Base-by-base conservation (phyloP, 2,888 invertebrate species). In the Anorthoa munda region DNA sequence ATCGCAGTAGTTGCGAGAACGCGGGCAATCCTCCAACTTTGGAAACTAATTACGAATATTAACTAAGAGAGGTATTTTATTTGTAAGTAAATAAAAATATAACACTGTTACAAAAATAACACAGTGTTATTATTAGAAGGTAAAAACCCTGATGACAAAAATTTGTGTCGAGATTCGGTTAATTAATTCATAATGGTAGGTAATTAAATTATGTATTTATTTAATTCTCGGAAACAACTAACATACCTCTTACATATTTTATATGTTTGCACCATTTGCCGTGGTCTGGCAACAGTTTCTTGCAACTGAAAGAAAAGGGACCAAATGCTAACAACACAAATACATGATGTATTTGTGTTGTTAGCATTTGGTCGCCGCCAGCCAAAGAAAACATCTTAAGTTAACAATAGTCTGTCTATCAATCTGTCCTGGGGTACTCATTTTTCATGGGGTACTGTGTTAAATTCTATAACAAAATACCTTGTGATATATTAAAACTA, bases 371-470 rank as follows among this genome's bases (percentile, higher is more conserved):
- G n/a, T n/a, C n/a, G n/a, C n/a, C 31, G 39, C n/a, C 23, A 50
- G 18, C 51, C 50, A 59, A 79, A 63, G 53, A 56, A 67, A 72
- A 72, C 46, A 66, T 70, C 66, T 65, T 59, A 61, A n/a, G 21
- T 53, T 70, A 81, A 81, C 75, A 80, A 76, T 71, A 66, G 68
- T 66, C 53, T n/a, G n/a, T n/a, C n/a, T n/a, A n/a, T n/a, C n/a
- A n/a, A n/a, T n/a, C n/a, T n/a, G n/a, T n/a, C n/a, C n/a, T n/a
- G n/a, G n/a, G n/a, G n/a, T n/a, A n/a, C n/a, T n/a, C n/a, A n/a
- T n/a, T n/a, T n/a, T n/a, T n/a, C n/a, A n/a, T n/a, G n/a, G n/a
- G n/a, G n/a, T n/a, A n/a, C n/a, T n/a, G n/a, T n/a, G n/a, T n/a
- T n/a, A n/a, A n/a, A n/a, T n/a, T n/a, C n/a, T n/a, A n/a, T n/a